Percentiles rank a stretch among this genome's conserved stretches.
Evolutionary conservation across 2,113 vertebrate genomes (phyloP).

Genomic region (Bujurquina vittata): DNA sequence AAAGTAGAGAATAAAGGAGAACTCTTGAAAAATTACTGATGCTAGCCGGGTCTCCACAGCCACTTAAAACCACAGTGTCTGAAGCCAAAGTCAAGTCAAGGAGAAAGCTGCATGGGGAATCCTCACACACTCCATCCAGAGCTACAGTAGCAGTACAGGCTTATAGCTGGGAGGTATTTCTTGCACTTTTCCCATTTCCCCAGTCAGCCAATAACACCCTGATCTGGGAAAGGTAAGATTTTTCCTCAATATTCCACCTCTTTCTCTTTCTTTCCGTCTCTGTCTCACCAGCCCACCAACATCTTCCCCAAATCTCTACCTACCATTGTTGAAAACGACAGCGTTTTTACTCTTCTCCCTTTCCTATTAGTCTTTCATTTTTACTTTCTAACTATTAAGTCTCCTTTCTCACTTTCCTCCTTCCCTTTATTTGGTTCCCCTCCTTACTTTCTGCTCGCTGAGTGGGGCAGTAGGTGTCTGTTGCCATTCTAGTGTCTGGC

Average conservation of each 20-base stretch:
- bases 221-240: slow-evolving; percentile 42
- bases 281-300: slow-evolving; percentile 8
- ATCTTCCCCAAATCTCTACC: slow-evolving; percentile 26
- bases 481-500: slow-evolving; percentile 22
- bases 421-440: slow-evolving; percentile 26
- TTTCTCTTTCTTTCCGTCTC: slow-evolving; percentile 1
- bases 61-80: slow-evolving; percentile 27
- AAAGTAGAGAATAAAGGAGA: neutral
- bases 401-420: neutral
- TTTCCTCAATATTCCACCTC: slow-evolving; percentile 43
- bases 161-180: slow-evolving; percentile 55
- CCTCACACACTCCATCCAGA: slow-evolving; percentile 14
- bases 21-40: slow-evolving; percentile 13
- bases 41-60: neutral
- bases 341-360: neutral
- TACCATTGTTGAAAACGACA: neutral
- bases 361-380: slow-evolving; percentile 10
- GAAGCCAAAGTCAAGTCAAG: slow-evolving; percentile 59
- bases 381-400: slow-evolving; percentile 16
- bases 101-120: slow-evolving; percentile 30
- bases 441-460: slow-evolving; percentile 23
- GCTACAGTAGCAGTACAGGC: slow-evolving; percentile 33
- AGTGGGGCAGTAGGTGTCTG: slow-evolving; percentile 41
- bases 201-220: slow-evolving; percentile 27
- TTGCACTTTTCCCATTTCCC: slow-evolving; percentile 42